Percentiles rank a stretch among this genome's conserved stretches.
These are phyloP conservation scores for Drosophila orosa DNA, from an alignment of 1,140 invertebrate genomes.

Conservation along the genomic window DNA sequence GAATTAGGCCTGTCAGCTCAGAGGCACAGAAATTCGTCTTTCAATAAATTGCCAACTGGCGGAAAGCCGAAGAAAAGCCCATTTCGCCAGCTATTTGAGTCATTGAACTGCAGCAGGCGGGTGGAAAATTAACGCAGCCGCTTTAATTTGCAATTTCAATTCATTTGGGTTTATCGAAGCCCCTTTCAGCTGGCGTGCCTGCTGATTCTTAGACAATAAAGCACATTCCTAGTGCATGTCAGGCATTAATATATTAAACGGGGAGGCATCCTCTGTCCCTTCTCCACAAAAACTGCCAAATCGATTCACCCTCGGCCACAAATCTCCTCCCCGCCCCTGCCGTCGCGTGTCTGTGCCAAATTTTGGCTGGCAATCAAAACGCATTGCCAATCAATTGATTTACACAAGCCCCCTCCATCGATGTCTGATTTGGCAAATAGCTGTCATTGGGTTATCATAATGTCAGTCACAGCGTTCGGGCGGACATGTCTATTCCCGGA, in stretches of 20 bases:
- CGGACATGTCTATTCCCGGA: constrained; percentile 43
- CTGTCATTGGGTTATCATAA: constrained; percentile 73
- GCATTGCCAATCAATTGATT: constrained; percentile 80
- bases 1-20: constrained; percentile 39
- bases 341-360: constrained; percentile 61
- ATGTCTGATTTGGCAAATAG: constrained; percentile 74
- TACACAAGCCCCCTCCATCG: constrained; percentile 45
- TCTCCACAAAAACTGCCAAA: constrained; percentile 24
- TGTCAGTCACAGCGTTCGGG: constrained; percentile 48
- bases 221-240: constrained; percentile 60
- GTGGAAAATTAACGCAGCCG: constrained; percentile 50
- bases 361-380: constrained; percentile 76
- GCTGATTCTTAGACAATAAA: constrained; percentile 65
- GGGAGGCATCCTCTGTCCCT: constrained; percentile 8
- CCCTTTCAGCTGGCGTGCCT: constrained; percentile 16
- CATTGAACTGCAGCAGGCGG: constrained; percentile 36
- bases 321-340: constrained; percentile 13
- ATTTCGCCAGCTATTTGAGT: constrained; percentile 17
- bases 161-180: constrained; percentile 33
- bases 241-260: constrained; percentile 67
- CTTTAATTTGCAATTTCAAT: constrained; percentile 65
- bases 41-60: constrained; percentile 37
- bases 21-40: constrained; percentile 31
- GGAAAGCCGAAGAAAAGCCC: neutral
- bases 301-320: constrained; percentile 36